Conservation (phyloP, 2,113 vertebrate species). For the Pseudorasbora parva region DNA sequence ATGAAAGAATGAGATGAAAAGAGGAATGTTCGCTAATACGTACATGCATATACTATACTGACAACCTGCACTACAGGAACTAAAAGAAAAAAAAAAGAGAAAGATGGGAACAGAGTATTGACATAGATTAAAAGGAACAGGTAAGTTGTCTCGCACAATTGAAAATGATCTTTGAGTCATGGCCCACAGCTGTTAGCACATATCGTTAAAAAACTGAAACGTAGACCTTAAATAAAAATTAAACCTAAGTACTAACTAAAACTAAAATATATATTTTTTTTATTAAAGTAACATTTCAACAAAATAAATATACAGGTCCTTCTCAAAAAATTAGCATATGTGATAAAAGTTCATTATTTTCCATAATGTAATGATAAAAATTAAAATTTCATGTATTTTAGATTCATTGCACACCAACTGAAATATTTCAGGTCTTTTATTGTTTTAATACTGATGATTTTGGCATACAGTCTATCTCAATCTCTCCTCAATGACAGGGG, state of each 20-base stretch:
- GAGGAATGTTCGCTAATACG: slow-evolving; percentile 6
- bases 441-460: too few relatives aligned
- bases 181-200: not conserved
- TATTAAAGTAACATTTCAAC: not conserved
- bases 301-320: too few relatives aligned
- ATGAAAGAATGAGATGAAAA: not conserved
- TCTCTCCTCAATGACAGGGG: too few relatives aligned
- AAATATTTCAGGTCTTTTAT: too few relatives aligned
- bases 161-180: not conserved
- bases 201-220: not conserved
- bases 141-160: not conserved
- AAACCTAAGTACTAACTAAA: not conserved
- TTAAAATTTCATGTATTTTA: too few relatives aligned
- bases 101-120: not conserved
- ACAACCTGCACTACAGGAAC: not conserved
- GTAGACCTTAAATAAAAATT: not conserved
- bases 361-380: too few relatives aligned
- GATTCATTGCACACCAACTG: too few relatives aligned
- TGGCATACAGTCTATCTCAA: too few relatives aligned
- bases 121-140: not conserved
- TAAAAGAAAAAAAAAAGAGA: not conserved
- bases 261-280: not conserved
- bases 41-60: not conserved
- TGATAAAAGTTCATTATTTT: too few relatives aligned
- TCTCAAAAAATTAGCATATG: too few relatives aligned